These are phyloP conservation scores for Limnephilus auricula DNA, from an alignment of 2,888 invertebrate genomes.

Conservation along the genomic window DNA sequence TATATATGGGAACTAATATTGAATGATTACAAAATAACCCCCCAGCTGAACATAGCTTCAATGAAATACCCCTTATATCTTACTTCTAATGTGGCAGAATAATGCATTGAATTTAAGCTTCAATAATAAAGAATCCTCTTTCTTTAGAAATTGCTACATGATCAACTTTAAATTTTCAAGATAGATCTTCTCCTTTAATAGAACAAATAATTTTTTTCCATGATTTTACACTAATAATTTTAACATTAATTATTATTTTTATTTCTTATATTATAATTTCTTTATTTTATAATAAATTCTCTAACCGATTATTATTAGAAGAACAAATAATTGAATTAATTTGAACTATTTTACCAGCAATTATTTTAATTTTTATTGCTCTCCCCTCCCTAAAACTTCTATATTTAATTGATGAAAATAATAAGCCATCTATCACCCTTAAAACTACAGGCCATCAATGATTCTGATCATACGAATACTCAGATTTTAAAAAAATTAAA, in stretches of 20 bases:
- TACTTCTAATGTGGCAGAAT: constrained; percentile 81
- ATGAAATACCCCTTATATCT: constrained; percentile 78
- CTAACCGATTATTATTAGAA: constrained; percentile 78
- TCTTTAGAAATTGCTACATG: constrained; percentile 81
- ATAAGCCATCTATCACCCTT: constrained; percentile 78
- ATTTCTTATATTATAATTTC: constrained; percentile 49
- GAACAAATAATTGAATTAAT: constrained; percentile 81
- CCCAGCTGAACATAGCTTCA: constrained; percentile 79
- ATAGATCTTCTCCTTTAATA: no score
- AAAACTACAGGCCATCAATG: constrained; percentile 83
- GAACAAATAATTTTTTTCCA: no score
- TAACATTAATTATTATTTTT: no score
- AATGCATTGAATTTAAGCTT: constrained; percentile 83
- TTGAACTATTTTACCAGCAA: constrained; percentile 80
- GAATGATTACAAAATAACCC: constrained; percentile 80
- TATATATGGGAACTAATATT: constrained; percentile 72
- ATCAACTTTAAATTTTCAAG: constrained; percentile 72
- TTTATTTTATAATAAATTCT: constrained; percentile 78
- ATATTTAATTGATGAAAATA: constrained; percentile 81
- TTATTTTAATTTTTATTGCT: constrained; percentile 81
- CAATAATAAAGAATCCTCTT: constrained; percentile 81
- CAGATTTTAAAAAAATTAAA: constrained; percentile 75
- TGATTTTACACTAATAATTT: no score
- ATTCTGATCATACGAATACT: constrained; percentile 83
- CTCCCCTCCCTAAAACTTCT: constrained; percentile 80